Evolutionary conservation across 2,888 invertebrate species (phyloP).

Genomic region (Brenthis daphne): DNA sequence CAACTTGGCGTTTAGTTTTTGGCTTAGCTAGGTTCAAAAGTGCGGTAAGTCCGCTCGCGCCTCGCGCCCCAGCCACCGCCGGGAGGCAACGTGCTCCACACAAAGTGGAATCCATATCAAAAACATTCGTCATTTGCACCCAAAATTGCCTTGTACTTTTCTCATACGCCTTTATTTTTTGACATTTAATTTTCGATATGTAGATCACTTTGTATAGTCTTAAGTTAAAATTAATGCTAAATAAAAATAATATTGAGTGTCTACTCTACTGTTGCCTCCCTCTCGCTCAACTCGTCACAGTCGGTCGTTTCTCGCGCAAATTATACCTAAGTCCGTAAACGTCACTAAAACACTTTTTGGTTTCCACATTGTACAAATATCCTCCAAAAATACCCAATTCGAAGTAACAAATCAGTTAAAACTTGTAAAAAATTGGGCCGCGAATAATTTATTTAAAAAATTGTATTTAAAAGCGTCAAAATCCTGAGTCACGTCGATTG

Average conservation of each 20-base stretch:
- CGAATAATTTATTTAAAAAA: conserved; percentile 25
- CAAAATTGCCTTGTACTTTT: not conserved
- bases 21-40: conserved; percentile 68
- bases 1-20: conserved; percentile 70
- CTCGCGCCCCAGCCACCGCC: not conserved
- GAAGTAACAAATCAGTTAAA: conserved; percentile 38
- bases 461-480: conserved; percentile 46
- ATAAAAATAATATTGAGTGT: too few species aligned
- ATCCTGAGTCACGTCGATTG: conserved; percentile 43
- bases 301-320: conserved; percentile 34
- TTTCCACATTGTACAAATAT: conserved; percentile 69
- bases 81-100: not conserved
- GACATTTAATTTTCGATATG: not conserved
- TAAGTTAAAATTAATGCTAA: too few species aligned
- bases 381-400: conserved; percentile 62
- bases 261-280: not conserved
- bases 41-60: conserved; percentile 33
- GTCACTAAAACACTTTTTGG: conserved; percentile 70
- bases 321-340: conserved; percentile 43
- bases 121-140: not conserved
- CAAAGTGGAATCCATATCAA: not conserved
- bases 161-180: not conserved
- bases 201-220: not conserved
- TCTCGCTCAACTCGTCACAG: conserved; percentile 1
- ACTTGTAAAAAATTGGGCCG: conserved; percentile 39